Evolutionary conservation across 2,888 invertebrate species (phyloP).

Genomic region (Papilio protenor): DNA sequence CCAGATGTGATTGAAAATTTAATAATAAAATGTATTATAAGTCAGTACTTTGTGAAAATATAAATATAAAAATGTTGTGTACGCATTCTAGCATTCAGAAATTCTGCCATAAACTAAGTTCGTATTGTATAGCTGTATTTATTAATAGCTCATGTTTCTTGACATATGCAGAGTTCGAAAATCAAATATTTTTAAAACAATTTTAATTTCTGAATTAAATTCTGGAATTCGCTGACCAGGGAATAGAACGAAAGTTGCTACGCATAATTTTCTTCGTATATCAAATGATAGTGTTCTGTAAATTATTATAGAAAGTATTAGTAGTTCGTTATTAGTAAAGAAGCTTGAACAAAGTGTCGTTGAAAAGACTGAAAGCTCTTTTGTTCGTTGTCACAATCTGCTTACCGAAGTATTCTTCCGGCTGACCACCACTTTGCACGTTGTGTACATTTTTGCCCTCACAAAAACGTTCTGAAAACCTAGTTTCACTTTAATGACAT

Average conservation of each 20-base stretch:
- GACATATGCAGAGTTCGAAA: not conserved
- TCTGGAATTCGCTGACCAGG: too few relatives aligned
- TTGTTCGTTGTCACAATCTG: conserved; percentile 35
- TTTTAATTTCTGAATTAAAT: too few relatives aligned
- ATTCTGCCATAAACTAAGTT: too few relatives aligned
- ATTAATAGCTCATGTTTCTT: too few relatives aligned
- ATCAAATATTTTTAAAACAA: not conserved
- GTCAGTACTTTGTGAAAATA: not conserved
- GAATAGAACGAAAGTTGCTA: not conserved
- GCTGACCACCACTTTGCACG: conserved; percentile 19
- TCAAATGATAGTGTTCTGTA: not conserved
- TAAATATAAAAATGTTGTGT: not conserved
- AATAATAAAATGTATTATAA: not conserved
- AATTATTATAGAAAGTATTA: conserved; percentile 2
- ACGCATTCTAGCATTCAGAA: not conserved
- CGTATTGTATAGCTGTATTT: too few relatives aligned
- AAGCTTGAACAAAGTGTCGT: conserved; percentile 16
- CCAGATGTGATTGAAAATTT: not conserved
- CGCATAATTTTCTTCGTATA: not conserved
- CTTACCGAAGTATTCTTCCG: conserved; percentile 34
- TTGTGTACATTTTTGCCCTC: conserved; percentile 20
- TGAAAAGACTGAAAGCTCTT: conserved; percentile 32
- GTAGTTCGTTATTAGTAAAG: not conserved
- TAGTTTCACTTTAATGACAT: not conserved
- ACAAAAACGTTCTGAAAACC: conserved; percentile 13